Conservation (phyloP, 2,797 vertebrate genomes). For the Scarus forsteni region DNA sequence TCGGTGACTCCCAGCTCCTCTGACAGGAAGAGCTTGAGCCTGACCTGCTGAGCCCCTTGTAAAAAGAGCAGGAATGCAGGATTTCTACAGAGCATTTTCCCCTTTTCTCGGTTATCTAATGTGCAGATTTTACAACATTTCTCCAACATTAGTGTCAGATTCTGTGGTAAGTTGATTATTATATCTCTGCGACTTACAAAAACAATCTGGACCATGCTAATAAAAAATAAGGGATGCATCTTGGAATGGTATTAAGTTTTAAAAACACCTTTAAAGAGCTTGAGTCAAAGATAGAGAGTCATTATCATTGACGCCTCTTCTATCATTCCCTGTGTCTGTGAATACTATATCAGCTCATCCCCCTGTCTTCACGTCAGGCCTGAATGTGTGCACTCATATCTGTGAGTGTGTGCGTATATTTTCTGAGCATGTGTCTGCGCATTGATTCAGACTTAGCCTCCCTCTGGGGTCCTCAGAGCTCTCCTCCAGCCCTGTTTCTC, state of each 20-base stretch:
- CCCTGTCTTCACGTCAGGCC: conserved; percentile 1
- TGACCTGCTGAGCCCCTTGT: not conserved
- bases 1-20: not conserved
- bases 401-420: conserved; percentile 39
- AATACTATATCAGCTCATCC: conserved; percentile 20
- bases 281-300: no score
- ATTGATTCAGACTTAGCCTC: conserved; percentile 56
- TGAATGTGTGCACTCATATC: conserved; percentile 21
- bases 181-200: not conserved
- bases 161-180: not conserved
- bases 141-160: not conserved
- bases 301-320: conserved; percentile 16
- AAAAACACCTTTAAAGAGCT: conserved; percentile 2
- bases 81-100: not conserved
- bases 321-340: conserved; percentile 16
- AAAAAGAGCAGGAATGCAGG: not conserved
- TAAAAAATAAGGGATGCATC: not conserved
- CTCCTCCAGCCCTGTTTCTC: conserved; percentile 81
- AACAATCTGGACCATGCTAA: not conserved
- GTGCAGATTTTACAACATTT: not conserved
- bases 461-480: conserved; percentile 67
- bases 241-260: conserved; percentile 13
- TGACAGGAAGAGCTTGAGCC: not conserved
- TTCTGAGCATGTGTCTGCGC: conserved; percentile 52
- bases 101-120: not conserved